Percentiles rank a stretch among this genome's conserved stretches.
These are phyloP conservation scores for Syrrhaptes paradoxus DNA, from an alignment of 2,113 vertebrate species.

Conservation along the genomic window DNA sequence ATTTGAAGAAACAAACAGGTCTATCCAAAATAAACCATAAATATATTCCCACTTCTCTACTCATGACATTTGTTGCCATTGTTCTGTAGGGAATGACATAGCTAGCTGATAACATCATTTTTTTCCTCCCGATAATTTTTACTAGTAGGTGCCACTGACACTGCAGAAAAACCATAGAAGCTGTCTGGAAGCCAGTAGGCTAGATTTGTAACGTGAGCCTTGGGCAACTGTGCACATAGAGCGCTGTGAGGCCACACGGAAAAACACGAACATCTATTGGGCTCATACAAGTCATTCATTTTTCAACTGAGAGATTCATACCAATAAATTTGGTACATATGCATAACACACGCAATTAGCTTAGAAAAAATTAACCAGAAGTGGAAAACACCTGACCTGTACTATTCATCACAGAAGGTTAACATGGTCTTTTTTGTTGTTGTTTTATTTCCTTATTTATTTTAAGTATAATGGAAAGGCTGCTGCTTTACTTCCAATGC, in stretches of 20 bases:
- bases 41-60: conserved; percentile 31
- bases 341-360: neutral
- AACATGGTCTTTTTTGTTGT: neutral
- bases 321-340: neutral
- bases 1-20: conserved; percentile 58
- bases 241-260: neutral
- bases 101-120: neutral
- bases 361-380: neutral
- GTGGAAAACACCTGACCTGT: neutral
- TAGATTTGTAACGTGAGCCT: neutral
- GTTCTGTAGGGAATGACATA: conserved; percentile 38
- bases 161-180: neutral
- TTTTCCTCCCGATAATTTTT: neutral
- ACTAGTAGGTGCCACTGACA: neutral
- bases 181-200: neutral
- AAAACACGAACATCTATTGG: neutral
- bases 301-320: neutral
- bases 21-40: conserved; percentile 67
- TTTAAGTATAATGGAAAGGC: neutral
- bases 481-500: neutral
- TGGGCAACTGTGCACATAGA: neutral
- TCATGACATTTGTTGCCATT: conserved; percentile 36
- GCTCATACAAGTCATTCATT: neutral
- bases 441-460: conserved; percentile 21
- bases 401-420: neutral